phyloP scores from a whole-genome alignment of 1,140 invertebrate genomes.

The Pantala flavescens region DNA sequence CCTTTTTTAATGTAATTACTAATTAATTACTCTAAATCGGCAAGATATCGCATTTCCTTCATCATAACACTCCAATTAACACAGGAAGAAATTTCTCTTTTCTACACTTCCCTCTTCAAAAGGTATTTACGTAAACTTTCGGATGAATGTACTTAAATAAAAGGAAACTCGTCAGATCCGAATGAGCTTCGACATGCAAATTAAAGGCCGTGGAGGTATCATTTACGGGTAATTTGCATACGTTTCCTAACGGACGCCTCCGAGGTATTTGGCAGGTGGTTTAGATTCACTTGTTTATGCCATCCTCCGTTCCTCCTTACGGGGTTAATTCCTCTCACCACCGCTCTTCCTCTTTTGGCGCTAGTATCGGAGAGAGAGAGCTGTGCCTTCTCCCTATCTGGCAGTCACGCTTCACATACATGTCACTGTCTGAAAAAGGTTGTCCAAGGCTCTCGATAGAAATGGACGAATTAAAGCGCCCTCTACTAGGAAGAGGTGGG shows the following conservation, averaged over 20 bases:
- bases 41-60: no score
- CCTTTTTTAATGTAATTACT: no score
- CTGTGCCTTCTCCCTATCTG: not conserved
- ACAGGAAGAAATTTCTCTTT: no score
- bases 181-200: not conserved
- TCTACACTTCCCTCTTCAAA: no score
- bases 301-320: not conserved
- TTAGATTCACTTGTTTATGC: not conserved
- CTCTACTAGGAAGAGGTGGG: not conserved
- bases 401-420: not conserved
- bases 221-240: not conserved
- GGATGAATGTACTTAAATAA: no score
- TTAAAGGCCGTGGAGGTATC: not conserved
- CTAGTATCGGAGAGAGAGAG: not conserved
- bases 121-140: no score
- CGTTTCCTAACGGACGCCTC: not conserved
- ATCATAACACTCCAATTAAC: no score
- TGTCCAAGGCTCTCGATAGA: not conserved
- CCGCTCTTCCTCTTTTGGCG: not conserved
- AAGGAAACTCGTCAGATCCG: no score
- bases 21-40: no score
- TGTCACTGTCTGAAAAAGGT: slow-evolving; percentile 1
- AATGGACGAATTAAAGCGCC: not conserved
- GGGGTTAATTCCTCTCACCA: no score
- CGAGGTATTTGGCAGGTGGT: not conserved